A percentile compares a stretch with the other conserved stretches of the same genome.
phyloP scores from a whole-genome alignment of 2,797 vertebrate genomes.

The Liparis tanakae region DNA sequence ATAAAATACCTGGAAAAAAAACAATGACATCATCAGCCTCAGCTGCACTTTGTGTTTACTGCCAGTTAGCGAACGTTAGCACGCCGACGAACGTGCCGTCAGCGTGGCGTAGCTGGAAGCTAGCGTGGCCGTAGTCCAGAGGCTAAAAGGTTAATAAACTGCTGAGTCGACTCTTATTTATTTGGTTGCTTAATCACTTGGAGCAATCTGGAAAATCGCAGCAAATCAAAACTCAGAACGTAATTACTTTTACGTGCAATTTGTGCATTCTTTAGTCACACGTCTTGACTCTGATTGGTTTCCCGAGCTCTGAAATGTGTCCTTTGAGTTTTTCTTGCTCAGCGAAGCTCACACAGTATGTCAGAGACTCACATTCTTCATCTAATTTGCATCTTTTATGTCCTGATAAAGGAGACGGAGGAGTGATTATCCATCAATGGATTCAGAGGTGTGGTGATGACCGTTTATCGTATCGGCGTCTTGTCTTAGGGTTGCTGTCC shows the following conservation, averaged over 20 bases:
- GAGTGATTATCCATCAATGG: slow-evolving; percentile 5
- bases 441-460: background rate
- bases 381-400: background rate
- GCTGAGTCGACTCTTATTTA: background rate
- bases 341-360: background rate
- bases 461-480: background rate
- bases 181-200: background rate
- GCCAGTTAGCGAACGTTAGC: background rate
- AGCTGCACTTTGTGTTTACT: background rate
- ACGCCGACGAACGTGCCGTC: background rate
- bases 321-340: background rate
- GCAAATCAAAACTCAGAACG: background rate
- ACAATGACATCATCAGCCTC: background rate
- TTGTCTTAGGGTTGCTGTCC: slow-evolving; percentile 32
- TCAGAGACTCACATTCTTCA: background rate
- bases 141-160: background rate
- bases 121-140: background rate
- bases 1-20: background rate
- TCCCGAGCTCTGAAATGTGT: background rate
- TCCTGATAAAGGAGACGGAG: background rate
- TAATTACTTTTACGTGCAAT: background rate
- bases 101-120: background rate
- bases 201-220: background rate
- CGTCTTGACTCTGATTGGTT: background rate
- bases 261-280: background rate